phyloP scores from a whole-genome alignment of 2,888 invertebrate species.

The Caenorhabditis zanzibari region DNA sequence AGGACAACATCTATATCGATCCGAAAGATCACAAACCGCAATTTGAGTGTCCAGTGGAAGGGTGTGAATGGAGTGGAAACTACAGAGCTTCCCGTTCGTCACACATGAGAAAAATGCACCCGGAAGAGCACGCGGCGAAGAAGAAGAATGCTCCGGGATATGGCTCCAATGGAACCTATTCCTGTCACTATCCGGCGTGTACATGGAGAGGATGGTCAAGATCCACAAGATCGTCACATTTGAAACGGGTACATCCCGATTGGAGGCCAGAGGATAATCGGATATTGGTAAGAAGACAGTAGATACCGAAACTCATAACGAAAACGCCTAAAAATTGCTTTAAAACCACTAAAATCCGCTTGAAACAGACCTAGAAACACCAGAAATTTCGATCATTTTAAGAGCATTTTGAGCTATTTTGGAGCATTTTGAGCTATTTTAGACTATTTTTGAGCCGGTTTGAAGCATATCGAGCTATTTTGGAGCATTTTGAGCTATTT shows the following conservation, averaged over 20 bases:
- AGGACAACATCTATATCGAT: constrained; percentile 58
- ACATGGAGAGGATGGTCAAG: constrained; percentile 72
- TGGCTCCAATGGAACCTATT: constrained; percentile 66
- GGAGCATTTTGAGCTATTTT: no score
- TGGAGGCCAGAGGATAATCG: constrained; percentile 41
- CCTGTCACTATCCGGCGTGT: constrained; percentile 71
- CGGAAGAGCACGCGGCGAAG: constrained; percentile 50
- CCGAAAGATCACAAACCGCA: constrained; percentile 54
- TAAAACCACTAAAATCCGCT: no score
- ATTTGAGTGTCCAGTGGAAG: constrained; percentile 65
- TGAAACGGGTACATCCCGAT: constrained; percentile 69
- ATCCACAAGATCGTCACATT: constrained; percentile 71
- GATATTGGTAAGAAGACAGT: constrained; percentile 14
- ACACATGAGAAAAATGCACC: constrained; percentile 69
- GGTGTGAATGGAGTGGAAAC: constrained; percentile 74
- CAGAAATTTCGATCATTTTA: no score
- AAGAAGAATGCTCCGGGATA: constrained; percentile 63
- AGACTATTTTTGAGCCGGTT: no score
- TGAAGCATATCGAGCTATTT: no score
- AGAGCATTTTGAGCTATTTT: no score
- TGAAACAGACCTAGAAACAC: no score
- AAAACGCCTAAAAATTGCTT: no score
- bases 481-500: no score
- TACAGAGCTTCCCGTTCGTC: constrained; percentile 67
- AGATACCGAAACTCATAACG: no score